These are phyloP conservation scores for Trichogramma pretiosum DNA, from an alignment of 1,140 invertebrate genomes.

Conservation along the genomic window DNA sequence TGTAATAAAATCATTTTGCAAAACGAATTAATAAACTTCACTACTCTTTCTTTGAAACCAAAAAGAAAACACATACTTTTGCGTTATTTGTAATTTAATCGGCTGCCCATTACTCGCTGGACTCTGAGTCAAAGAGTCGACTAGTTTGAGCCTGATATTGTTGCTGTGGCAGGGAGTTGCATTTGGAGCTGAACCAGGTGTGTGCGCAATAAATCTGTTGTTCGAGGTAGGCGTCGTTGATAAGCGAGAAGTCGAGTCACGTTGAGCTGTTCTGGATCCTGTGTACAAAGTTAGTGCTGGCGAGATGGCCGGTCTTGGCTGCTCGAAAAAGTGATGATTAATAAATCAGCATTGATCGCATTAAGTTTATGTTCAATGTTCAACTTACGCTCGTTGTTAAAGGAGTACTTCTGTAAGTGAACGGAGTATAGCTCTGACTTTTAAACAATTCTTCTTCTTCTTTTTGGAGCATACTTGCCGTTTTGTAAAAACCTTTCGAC, in stretches of 20 bases:
- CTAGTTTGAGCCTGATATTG: slow-evolving; percentile 34
- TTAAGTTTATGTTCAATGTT: too few relatives aligned
- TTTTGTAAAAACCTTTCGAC: slow-evolving; percentile 62
- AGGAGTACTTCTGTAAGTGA: slow-evolving; percentile 49
- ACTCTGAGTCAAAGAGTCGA: slow-evolving; percentile 33
- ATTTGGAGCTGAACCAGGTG: slow-evolving; percentile 22
- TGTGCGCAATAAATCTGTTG: slow-evolving; percentile 35
- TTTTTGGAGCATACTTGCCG: slow-evolving; percentile 63
- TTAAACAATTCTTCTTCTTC: slow-evolving; percentile 59
- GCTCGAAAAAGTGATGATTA: too few relatives aligned
- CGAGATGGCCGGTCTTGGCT: slow-evolving; percentile 35
- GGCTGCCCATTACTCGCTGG: slow-evolving; percentile 26
- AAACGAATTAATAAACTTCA: background rate
- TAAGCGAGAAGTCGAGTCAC: slow-evolving; percentile 27
- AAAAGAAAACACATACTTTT: slow-evolving; percentile 29
- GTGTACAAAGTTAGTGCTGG: slow-evolving; percentile 42
- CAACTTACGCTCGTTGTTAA: slow-evolving; percentile 36
- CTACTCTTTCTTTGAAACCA: background rate
- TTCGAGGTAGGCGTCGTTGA: slow-evolving; percentile 32
- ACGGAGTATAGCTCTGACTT: slow-evolving; percentile 47
- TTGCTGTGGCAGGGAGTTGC: slow-evolving; percentile 26
- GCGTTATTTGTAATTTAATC: slow-evolving; percentile 40
- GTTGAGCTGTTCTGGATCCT: slow-evolving; percentile 27
- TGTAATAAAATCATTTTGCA: slow-evolving; percentile 12
- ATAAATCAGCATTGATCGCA: too few relatives aligned